A percentile compares a stretch with the other conserved stretches of the same genome.
phyloP scores from a whole-genome alignment of 2,797 vertebrate species.

The Scyliorhinus canicula region DNA sequence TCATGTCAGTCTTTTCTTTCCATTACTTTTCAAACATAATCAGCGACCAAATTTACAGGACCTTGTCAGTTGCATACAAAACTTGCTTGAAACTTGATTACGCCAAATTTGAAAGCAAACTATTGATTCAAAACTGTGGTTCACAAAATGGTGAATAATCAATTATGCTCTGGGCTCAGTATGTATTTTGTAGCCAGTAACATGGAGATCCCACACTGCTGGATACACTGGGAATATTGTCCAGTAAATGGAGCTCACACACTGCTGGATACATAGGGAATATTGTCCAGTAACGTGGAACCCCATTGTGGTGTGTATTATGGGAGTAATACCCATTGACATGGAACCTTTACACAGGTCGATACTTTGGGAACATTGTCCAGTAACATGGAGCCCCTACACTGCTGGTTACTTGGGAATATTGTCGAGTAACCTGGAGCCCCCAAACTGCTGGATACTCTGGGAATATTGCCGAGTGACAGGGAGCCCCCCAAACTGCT shows the following conservation, averaged over 20 bases:
- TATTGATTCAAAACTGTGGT: neutral
- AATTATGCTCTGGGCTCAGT: neutral
- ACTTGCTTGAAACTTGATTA: neutral
- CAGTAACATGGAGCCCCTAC: too few relatives aligned
- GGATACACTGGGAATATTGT: neutral
- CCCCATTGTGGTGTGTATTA: neutral
- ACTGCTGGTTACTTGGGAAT: neutral
- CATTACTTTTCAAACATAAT: neutral
- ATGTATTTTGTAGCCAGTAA: neutral
- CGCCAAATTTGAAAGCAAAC: neutral
- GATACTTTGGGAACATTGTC: neutral
- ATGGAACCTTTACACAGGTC: neutral
- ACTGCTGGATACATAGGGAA: neutral
- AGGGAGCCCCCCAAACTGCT: too few relatives aligned
- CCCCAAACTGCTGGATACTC: too few relatives aligned
- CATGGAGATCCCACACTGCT: neutral
- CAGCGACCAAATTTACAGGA: neutral
- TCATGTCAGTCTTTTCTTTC: neutral
- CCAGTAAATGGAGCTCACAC: neutral
- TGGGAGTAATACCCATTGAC: neutral
- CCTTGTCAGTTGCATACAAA: neutral
- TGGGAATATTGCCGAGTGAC: too few relatives aligned
- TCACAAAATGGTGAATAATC: neutral
- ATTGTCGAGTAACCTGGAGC: neutral
- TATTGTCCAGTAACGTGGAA: neutral